Evolutionary conservation across 2,888 invertebrate genomes (phyloP), one percentile per base, ranked within the genome.

Genomic region (Drosophila rubida): DNA sequence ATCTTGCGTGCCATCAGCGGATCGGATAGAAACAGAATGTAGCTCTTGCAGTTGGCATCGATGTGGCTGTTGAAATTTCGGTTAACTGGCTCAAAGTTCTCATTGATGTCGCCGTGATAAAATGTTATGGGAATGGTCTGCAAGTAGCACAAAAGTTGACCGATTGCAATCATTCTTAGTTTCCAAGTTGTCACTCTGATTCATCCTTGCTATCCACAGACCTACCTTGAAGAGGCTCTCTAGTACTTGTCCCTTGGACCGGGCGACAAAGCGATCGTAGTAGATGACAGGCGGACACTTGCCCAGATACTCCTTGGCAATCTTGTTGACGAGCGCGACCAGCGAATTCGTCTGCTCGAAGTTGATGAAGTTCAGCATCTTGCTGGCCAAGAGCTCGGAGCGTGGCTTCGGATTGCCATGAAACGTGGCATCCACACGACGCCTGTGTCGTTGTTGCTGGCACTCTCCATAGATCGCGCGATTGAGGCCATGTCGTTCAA

Each of bases 11-110:
- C 93, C 77, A 91, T 93, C 88, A 93, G 93, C 0, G 95, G 94
- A 83, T 96, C 94, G 14, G 93, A 92, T n/a, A 95, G 85, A 85
- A 96, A 95, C 0, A 95, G 86, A 44, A 96, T 93, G 73, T 94
- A 95, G 87, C 94, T 94, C 30, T 94, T 91, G 84, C 95, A 96
- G 57, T 93, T 93, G 48, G 89, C 91, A 42, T 92, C 90, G 30
- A 93, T 71, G 32, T 66, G 71, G 0, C 41, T 37, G 0, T 92
- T 92, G 2, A 91, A 78, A 2, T 69, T 57, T 7, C 49, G 42
- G 69, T 94, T 93, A 41, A 90, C 88, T 9, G 94, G 80, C 39
- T 91, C 89, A 78, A 93, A 92, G 14, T 92, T 88, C 2, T 93
- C 92, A 50, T 93, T 92, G 37, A 95, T 94, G 75, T 93, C 93